Evolutionary conservation across 1,140 invertebrate genomes (phyloP), one percentile per base, ranked within the genome.

Genomic region (Meloidogyne hapla): DNA sequence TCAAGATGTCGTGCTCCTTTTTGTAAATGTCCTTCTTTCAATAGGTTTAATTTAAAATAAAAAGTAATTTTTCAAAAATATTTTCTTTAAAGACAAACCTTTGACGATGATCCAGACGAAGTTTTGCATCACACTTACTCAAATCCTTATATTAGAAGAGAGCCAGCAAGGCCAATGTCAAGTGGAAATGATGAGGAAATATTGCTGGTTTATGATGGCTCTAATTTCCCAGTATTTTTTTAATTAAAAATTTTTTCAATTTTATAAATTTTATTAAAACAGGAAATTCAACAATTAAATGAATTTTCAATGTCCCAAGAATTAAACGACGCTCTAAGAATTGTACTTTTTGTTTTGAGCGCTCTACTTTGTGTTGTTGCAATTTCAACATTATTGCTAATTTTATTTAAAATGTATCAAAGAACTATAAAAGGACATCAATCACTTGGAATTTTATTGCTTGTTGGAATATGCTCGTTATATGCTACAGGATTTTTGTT

Each of bases 391-490:
- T 81, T 89, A 18, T 84, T 89, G 15, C 88, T 89, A 69, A 87
- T 90, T 45, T 75, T 89, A 9, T 79, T 89, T 8, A 88, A 89
- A 75, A 84, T 89, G 26, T 90, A 89, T 76, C 88, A 89, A 69
- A 86, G 89, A 18, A 87, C 88, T 2, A 77, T 90, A 9, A 85
- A 85, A 73, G 89, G 88, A 33, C 90, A 89, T 78, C 88, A 89
- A 80, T 85, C 87, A 13, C 79, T 90, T 15, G 88, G 88, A 28
- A 87, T 89, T 28, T 67, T 88, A 10, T 87, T 90, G 25, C 83
- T 90, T 2, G 67, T 89, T 15, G 85, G 88, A 13, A 87, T 90
- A 23, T 85, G 89, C 72, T 83, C 85, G 56, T 77, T 89, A 15
- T 90, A 88, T 77, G 78, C 83, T 6, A 89, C 87, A 21, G 86